A percentile compares a stretch with the other conserved stretches of the same genome.
These are phyloP conservation scores for Cottus gobio DNA, from an alignment of 2,113 vertebrate species.

Conservation along the genomic window DNA sequence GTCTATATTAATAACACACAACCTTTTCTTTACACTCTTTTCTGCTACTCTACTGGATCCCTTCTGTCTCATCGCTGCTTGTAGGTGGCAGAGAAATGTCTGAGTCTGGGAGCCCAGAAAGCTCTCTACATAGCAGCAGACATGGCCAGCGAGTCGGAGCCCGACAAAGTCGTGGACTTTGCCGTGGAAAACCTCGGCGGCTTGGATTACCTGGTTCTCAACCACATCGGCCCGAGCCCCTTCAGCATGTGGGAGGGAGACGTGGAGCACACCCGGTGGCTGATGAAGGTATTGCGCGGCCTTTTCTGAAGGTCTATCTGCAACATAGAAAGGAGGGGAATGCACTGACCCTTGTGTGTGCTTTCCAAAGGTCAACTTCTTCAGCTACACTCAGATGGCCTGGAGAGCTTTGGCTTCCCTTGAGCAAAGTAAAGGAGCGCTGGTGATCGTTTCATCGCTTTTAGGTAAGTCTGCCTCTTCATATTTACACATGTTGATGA, in stretches of 20 bases:
- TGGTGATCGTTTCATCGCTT: constrained; percentile 89
- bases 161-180: constrained; percentile 84
- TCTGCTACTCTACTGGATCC: background rate
- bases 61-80: background rate
- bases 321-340: background rate
- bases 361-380: constrained; percentile 88
- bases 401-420: constrained; percentile 84
- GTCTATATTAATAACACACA: background rate
- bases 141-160: constrained; percentile 84
- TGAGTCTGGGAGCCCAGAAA: constrained; percentile 86
- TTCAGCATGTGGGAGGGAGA: constrained; percentile 85
- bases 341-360: constrained; percentile 22
- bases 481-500: background rate
- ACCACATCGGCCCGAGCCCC: constrained; percentile 84
- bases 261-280: constrained; percentile 81
- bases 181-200: constrained; percentile 87
- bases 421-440: constrained; percentile 83
- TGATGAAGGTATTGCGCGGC: constrained; percentile 85
- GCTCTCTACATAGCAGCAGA: constrained; percentile 85
- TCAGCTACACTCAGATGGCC: constrained; percentile 88
- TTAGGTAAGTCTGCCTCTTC: constrained; percentile 77
- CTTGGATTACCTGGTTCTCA: constrained; percentile 89
- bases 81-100: constrained; percentile 86
- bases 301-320: background rate
- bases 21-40: background rate